Base-by-base conservation (phyloP, 2,888 invertebrate genomes). In the Heteromyza rotundicornis region DNA sequence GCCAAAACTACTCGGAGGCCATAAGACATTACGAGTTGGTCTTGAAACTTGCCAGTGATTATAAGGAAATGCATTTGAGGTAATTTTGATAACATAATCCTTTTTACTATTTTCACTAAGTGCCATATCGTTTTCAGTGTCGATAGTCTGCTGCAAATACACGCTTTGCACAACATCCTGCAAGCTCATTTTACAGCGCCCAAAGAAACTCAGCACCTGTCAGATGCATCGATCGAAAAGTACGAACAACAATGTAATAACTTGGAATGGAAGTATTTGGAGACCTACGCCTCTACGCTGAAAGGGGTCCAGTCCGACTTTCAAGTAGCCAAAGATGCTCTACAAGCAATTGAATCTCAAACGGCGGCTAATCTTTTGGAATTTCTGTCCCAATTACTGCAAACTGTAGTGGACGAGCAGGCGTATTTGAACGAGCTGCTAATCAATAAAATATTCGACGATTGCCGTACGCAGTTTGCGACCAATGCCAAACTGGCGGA, bases 71-170 rank as follows among this genome's bases (percentile, higher is more conserved):
- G 20, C 67, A 70, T 70, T 81, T 82, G 68, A 70, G 70, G 44
- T 35, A 12, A 5, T 8, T 5, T 2, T 40, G 1, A 14, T n/a
- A 2, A 44, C 5, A 17, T 44, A 7, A 8, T 36, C 1, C 2
- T 8, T 10, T 16, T 1, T 12, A 53, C n/a, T 53, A 19, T 47
- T 12, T 40, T 27, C 2, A 16, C 2, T 12, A 8, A 20, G 14
- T 16, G 44, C 44, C 22, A 55, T 10, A 5, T 47, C 27, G 27
- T 27, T 7, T 27, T 10, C 27, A 27, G 7, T 52, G 87, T 90
- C 17, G 92, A 92, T 76, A 87, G 87, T 54, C 82, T 91, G 47
- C 84, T 88, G 68, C 84, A 87, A 72, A 87, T 92, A 22, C 92
- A 92, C 77, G 86, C 90, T 0, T 80, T 89, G 62, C 85, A 89